A percentile compares a stretch with the other conserved stretches of the same genome.
Evolutionary conservation across 2,797 vertebrate species (phyloP).

Genomic region (Gephyroberyx darwinii): DNA sequence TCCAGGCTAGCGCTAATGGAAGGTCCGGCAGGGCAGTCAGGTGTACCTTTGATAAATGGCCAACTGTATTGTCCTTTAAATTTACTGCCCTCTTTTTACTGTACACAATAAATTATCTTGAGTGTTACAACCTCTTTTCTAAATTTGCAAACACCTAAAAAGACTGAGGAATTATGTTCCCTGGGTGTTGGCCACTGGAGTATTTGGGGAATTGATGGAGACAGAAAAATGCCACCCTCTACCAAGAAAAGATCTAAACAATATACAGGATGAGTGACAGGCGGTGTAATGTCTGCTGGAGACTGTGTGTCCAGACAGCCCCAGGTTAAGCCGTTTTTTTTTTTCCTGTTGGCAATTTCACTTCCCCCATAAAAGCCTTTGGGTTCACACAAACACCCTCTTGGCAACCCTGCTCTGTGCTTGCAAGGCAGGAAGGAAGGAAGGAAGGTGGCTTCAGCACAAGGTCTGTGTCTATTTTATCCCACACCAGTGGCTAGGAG

Average conservation of each 20-base stretch:
- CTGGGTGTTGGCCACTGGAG: slow-evolving; percentile 56
- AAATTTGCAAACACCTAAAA: slow-evolving; percentile 58
- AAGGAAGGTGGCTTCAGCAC: slow-evolving; percentile 35
- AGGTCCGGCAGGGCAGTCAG: slow-evolving; percentile 55
- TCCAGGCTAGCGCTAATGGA: slow-evolving; percentile 61
- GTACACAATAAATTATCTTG: slow-evolving; percentile 63
- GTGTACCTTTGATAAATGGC: slow-evolving; percentile 68
- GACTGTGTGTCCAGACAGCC: slow-evolving; percentile 1
- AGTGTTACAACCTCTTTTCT: slow-evolving; percentile 44
- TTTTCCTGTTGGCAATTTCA: slow-evolving; percentile 31
- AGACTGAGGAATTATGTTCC: slow-evolving; percentile 48
- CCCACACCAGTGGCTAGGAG: slow-evolving; percentile 55
- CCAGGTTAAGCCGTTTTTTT: slow-evolving; percentile 23
- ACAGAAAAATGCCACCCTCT: slow-evolving; percentile 30
- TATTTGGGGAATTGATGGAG: slow-evolving; percentile 57
- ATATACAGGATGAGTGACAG: not conserved
- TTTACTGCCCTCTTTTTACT: slow-evolving; percentile 57
- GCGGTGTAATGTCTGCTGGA: slow-evolving; percentile 32
- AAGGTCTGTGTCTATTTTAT: slow-evolving; percentile 60
- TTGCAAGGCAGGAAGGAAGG: slow-evolving; percentile 9
- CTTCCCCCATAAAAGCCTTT: slow-evolving; percentile 26
- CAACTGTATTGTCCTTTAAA: slow-evolving; percentile 63
- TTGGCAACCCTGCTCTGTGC: slow-evolving; percentile 6
- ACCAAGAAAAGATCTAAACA: too few relatives aligned
- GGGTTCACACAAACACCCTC: slow-evolving; percentile 1